These are phyloP conservation scores for Drosophila oshimai DNA, from an alignment of 1,140 invertebrate genomes.

Conservation along the genomic window DNA sequence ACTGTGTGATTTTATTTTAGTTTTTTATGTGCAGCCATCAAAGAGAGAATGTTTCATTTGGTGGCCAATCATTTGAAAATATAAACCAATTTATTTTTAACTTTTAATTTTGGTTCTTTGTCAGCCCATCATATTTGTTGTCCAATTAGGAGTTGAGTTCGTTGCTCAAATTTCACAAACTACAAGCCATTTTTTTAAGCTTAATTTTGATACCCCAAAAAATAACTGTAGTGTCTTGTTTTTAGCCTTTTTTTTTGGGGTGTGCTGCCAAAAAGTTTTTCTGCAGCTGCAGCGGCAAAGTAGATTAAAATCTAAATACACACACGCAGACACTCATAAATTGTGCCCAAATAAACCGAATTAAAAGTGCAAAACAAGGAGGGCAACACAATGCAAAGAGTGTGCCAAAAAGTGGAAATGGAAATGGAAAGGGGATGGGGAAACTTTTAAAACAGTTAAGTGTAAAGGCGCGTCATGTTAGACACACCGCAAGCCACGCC, in stretches of 20 bases:
- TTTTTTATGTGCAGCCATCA: neutral
- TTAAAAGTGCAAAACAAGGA: conserved; percentile 76
- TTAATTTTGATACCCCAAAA: conserved; percentile 1
- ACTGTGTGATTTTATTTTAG: neutral
- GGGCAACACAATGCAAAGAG: conserved; percentile 37
- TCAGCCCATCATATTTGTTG: conserved; percentile 31
- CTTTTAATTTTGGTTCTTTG: conserved; percentile 1
- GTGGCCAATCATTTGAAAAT: neutral
- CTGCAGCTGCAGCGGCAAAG: conserved; percentile 75
- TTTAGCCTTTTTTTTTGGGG: conserved; percentile 27
- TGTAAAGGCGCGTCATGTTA: conserved; percentile 77
- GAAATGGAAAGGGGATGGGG: neutral
- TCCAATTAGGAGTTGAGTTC: conserved; percentile 34
- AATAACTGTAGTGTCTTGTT: conserved; percentile 17
- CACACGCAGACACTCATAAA: conserved; percentile 51
- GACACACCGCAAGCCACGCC: conserved; percentile 63
- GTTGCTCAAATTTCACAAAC: conserved; percentile 13
- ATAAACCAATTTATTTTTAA: neutral
- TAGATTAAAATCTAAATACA: conserved; percentile 79
- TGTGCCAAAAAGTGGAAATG: neutral
- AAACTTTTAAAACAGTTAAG: conserved; percentile 69
- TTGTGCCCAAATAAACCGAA: conserved; percentile 70
- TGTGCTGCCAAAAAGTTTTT: conserved; percentile 65
- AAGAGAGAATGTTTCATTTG: neutral
- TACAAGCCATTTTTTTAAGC: conserved; percentile 13